phyloP scores from a whole-genome alignment of 2,888 invertebrate species.

The Frankliniella fusca region DNA sequence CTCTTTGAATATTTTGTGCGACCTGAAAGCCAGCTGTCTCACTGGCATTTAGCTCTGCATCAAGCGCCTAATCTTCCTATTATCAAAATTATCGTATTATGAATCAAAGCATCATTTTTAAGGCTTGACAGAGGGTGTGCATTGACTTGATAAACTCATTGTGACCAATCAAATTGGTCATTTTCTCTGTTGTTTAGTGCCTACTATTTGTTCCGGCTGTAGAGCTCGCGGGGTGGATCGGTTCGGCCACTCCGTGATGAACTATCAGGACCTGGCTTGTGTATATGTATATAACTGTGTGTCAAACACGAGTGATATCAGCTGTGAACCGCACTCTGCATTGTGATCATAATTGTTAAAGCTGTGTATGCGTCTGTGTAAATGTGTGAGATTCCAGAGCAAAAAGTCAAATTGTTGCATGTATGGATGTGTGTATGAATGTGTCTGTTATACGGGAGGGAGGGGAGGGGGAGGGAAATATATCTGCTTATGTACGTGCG shows the following conservation, averaged over 20 bases:
- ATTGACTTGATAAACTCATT: too few relatives aligned
- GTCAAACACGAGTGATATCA: conserved; percentile 18
- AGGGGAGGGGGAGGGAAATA: neutral
- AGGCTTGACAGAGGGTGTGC: too few relatives aligned
- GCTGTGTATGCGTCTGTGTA: neutral
- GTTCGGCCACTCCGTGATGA: neutral
- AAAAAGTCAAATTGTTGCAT: conserved; percentile 6
- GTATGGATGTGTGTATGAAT: neutral
- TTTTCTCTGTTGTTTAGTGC: neutral
- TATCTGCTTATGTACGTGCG: conserved; percentile 1
- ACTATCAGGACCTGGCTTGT: neutral
- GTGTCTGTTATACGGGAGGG: neutral
- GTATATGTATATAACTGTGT: conserved; percentile 23
- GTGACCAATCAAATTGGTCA: neutral
- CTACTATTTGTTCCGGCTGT: neutral
- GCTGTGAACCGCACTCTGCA: conserved; percentile 17
- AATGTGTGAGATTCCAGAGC: neutral
- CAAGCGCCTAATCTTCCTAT: neutral
- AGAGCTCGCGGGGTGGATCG: neutral
- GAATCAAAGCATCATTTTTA: too few relatives aligned
- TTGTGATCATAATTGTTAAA: conserved; percentile 25
- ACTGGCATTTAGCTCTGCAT: neutral
- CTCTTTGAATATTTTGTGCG: too few relatives aligned
- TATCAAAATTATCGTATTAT: neutral
- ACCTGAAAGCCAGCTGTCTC: too few relatives aligned